Percentiles rank a stretch among this genome's conserved stretches.
These are phyloP conservation scores for Malurus melanocephalus DNA, from an alignment of 2,113 vertebrate species.

Conservation along the genomic window DNA sequence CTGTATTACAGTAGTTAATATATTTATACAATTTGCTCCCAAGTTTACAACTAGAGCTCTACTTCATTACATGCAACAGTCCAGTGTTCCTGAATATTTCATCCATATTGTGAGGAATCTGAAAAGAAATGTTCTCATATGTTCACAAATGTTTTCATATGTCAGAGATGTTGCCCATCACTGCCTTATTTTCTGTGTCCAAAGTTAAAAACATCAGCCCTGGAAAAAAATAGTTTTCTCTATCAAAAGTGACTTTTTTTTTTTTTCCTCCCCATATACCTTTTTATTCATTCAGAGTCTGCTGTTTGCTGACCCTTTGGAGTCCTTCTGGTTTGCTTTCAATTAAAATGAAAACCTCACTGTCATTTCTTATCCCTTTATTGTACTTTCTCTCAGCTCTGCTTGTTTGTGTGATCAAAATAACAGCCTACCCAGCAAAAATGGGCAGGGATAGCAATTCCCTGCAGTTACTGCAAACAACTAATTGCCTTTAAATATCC, in stretches of 20 bases:
- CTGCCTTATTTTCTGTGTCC: neutral
- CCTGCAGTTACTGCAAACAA: neutral
- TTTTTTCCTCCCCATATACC: neutral
- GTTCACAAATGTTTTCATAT: neutral
- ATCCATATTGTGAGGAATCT: neutral
- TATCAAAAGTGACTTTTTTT: neutral
- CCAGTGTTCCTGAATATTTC: neutral
- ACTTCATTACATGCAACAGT: accelerated
- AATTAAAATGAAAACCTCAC: neutral
- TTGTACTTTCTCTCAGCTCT: neutral
- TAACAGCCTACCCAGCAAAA: neutral
- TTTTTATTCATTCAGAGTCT: neutral
- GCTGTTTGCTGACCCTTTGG: neutral
- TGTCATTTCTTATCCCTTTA: neutral
- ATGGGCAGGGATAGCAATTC: neutral
- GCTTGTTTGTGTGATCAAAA: neutral
- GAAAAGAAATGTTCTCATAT: neutral
- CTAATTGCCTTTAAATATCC: neutral
- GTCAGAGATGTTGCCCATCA: neutral
- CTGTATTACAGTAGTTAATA: neutral
- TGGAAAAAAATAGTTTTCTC: neutral
- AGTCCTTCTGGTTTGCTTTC: neutral
- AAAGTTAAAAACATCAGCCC: neutral
- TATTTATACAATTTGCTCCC: neutral
- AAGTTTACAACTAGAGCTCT: neutral